phyloP scores from a whole-genome alignment of 2,113 vertebrate genomes.

The Caretta caretta region DNA sequence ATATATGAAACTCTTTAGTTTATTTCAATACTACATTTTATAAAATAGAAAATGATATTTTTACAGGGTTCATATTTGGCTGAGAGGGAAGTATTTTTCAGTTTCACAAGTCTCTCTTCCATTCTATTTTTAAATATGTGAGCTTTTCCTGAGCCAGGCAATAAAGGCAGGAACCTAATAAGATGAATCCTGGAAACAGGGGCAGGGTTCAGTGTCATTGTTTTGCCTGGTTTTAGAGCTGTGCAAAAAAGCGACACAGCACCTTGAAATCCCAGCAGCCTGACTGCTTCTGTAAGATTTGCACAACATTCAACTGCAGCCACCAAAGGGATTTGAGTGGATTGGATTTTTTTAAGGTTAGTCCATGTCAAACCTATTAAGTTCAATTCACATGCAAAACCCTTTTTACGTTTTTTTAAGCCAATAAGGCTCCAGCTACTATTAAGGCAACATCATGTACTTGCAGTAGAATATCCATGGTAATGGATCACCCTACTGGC shows the following conservation, averaged over 20 bases:
- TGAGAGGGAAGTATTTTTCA: neutral
- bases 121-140: conserved; percentile 35
- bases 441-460: conserved; percentile 70
- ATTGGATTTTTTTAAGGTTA: conserved; percentile 88
- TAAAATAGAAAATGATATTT: neutral
- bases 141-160: neutral
- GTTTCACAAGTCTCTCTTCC: neutral
- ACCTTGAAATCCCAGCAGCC: conserved; percentile 57
- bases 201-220: conserved; percentile 43
- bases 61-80: neutral
- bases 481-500: conserved; percentile 53
- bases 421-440: conserved; percentile 78
- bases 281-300: conserved; percentile 74
- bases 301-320: conserved; percentile 78
- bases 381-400: conserved; percentile 84
- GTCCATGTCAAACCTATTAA: conserved; percentile 89
- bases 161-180: conserved; percentile 42
- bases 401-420: conserved; percentile 77
- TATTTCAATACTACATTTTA: neutral
- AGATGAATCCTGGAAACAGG: conserved; percentile 51
- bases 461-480: conserved; percentile 49
- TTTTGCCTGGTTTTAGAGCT: conserved; percentile 57
- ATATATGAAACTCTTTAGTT: neutral
- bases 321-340: conserved; percentile 84
- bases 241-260: conserved; percentile 36